phyloP scores from a whole-genome alignment of 2,797 vertebrate species.

The Clamator glandarius region DNA sequence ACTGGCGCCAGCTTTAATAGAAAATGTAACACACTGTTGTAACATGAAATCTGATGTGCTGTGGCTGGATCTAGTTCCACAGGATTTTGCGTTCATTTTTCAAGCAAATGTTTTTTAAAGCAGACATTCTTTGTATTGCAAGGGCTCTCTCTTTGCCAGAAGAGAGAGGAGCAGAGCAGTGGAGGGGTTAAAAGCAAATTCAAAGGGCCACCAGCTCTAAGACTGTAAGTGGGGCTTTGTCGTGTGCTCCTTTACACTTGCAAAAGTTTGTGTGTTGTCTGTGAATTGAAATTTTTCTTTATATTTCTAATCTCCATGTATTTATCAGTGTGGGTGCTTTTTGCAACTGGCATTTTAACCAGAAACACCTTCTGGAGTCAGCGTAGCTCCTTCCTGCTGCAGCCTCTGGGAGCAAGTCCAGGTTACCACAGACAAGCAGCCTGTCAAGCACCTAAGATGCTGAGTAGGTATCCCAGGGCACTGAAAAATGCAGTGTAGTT shows the following conservation, averaged over 20 bases:
- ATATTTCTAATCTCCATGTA: neutral
- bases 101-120: neutral
- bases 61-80: conserved; percentile 14
- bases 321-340: neutral
- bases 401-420: neutral
- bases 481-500: neutral
- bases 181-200: neutral
- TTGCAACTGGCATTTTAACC: neutral
- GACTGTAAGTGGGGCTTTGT: accelerated
- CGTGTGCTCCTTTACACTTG: neutral
- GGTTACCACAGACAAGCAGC: neutral
- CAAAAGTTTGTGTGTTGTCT: neutral
- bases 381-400: accelerated
- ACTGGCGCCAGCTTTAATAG: conserved; percentile 49
- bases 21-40: conserved; percentile 20
- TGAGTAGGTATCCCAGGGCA: neutral
- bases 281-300: neutral
- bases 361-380: neutral
- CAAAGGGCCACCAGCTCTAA: neutral
- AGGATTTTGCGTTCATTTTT: neutral
- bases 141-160: neutral
- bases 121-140: neutral
- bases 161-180: neutral
- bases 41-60: conserved; percentile 49
- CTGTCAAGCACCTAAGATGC: neutral